Base-by-base conservation (phyloP, 64 coral and sea anemone genomes). In the Stichodactyla helianthus region DNA sequence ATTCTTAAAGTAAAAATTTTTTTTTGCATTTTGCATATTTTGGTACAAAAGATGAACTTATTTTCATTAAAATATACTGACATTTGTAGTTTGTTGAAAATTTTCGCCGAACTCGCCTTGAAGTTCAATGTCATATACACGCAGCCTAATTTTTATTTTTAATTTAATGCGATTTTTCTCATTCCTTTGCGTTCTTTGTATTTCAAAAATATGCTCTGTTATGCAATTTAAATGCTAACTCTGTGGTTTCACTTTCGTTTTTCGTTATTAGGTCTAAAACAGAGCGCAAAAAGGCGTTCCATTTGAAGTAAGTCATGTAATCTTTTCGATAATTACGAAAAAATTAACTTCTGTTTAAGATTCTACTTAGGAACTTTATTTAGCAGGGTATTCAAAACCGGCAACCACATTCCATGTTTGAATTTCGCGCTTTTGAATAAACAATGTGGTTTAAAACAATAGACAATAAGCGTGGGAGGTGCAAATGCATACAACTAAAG, bases 341-440 rank as follows among this genome's bases (percentile, higher is more conserved):
- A 44, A 44, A 1, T 44, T 44, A 44, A 44, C 35, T 26, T 6
- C 19, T 65, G 9, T 35, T 74, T 31, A 26, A 74, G 8, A 19
- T 35, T 2, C 12, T 11, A 10, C 27, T 74, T 27, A 20, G 63
- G 12, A 10, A 31, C 26, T 27, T 74, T 26, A 20, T 26, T 68
- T 0, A 8, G 8, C 1, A 74, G 8, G 27, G 26, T 74, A 31
- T 13, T 11, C 23, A 31, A 74, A 10, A 74, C 35, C 26, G 11
- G 1, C 19, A 31, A 26, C 7, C 68, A 3, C 12, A 22, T 70
- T 7, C 22, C 65, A 74, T 74, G 10, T 74, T 74, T 74, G 68
- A 74, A 74, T 74, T 74, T 74, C 68, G 68, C 68, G 68, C 23
- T 74, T 27, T 28, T 31, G 26, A 74, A 31, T 74, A 74, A 74